These are phyloP conservation scores for Carassius auratus DNA, from an alignment of 2,113 vertebrate genomes.

Conservation along the genomic window DNA sequence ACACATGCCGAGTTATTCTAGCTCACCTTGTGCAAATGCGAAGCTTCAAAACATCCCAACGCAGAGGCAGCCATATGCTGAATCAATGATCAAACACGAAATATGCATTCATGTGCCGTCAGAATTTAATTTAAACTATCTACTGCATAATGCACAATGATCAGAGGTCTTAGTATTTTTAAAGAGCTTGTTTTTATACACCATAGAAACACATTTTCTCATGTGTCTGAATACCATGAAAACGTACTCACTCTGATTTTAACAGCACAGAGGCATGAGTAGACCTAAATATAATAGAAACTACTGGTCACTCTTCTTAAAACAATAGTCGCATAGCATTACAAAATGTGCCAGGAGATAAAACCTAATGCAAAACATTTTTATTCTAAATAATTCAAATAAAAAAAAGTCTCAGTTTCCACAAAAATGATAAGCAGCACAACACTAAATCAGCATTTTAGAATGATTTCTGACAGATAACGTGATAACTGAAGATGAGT, in stretches of 20 bases:
- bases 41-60: background rate
- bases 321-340: background rate
- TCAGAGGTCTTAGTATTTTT: slow-evolving; percentile 3
- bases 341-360: background rate
- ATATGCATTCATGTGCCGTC: background rate
- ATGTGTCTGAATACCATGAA: background rate
- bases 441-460: background rate
- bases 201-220: slow-evolving; percentile 7
- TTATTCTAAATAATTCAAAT: background rate
- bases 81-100: slow-evolving; percentile 1
- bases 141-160: slow-evolving; percentile 8
- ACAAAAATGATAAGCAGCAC: background rate
- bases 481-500: background rate
- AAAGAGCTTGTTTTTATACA: slow-evolving; percentile 21
- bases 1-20: slow-evolving; percentile 29
- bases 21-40: background rate
- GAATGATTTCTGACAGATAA: background rate
- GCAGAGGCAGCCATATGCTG: slow-evolving; percentile 9
- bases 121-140: background rate
- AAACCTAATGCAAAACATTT: background rate
- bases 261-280: background rate
- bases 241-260: background rate
- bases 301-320: background rate
- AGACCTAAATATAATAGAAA: background rate
- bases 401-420: background rate